A percentile compares a stretch with the other conserved stretches of the same genome.
These are phyloP conservation scores for Asbolus verrucosus DNA, from an alignment of 1,140 invertebrate genomes.

Conservation along the genomic window DNA sequence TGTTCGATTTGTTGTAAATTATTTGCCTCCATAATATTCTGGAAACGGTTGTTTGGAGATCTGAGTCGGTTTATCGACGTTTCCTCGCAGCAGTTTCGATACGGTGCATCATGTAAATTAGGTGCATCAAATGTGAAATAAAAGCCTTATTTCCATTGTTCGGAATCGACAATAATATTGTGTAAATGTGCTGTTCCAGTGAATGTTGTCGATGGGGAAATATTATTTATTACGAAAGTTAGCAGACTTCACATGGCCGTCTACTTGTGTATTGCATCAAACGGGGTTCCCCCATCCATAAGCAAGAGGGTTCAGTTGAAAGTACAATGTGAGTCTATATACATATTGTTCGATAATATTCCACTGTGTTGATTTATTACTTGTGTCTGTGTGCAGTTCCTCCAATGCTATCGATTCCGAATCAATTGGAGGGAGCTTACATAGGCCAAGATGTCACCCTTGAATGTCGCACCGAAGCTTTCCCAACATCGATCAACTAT, in stretches of 20 bases:
- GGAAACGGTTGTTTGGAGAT: too few relatives aligned
- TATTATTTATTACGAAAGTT: conserved; percentile 87
- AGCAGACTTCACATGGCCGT: conserved; percentile 91
- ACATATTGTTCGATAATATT: conserved; percentile 55
- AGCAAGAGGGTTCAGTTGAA: conserved; percentile 85
- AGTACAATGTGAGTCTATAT: conserved; percentile 86
- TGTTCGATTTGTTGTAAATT: too few relatives aligned
- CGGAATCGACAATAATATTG: not conserved
- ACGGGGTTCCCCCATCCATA: conserved; percentile 88
- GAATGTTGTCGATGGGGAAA: conserved; percentile 87
- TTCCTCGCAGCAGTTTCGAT: too few relatives aligned
- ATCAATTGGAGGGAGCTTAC: conserved; percentile 86
- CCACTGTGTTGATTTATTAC: conserved; percentile 46
- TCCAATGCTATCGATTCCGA: conserved; percentile 88
- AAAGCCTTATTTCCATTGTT: not conserved
- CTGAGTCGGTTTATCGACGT: too few relatives aligned
- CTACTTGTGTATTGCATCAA: conserved; percentile 89
- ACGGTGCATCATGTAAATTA: not conserved
- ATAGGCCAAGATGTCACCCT: conserved; percentile 84
- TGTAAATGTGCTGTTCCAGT: conserved; percentile 69
- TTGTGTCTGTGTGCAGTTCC: conserved; percentile 76
- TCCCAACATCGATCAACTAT: conserved; percentile 89
- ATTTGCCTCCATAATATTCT: too few relatives aligned
- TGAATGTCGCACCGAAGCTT: conserved; percentile 90
- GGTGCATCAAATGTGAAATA: conserved; percentile 1